Evolutionary conservation across 2,797 vertebrate genomes (phyloP).

Genomic region (Falco naumanni): DNA sequence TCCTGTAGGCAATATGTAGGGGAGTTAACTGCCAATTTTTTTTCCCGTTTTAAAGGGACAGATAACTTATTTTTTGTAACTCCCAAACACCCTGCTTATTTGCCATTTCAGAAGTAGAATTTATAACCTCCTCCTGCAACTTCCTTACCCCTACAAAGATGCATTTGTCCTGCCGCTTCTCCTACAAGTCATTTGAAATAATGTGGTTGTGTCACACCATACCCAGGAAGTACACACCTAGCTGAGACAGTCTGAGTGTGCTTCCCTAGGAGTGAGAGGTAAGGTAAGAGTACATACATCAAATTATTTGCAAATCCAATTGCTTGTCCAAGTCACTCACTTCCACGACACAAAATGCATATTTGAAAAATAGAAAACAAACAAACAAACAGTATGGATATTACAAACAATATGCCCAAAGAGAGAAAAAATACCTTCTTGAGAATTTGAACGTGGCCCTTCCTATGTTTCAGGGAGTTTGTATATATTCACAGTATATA

Average conservation of each 20-base stretch:
- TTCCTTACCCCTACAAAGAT: not conserved
- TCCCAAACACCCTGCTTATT: not conserved
- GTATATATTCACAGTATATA: not conserved
- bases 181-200: not conserved
- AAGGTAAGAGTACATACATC: not conserved
- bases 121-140: not conserved
- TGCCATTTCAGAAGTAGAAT: not conserved
- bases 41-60: not conserved
- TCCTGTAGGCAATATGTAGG: conserved; percentile 34
- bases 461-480: not conserved
- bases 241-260: not conserved
- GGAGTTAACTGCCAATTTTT: conserved; percentile 9
- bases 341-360: not conserved
- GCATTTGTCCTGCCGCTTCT: not conserved
- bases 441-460: not conserved
- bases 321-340: not conserved
- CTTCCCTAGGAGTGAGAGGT: not conserved
- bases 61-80: not conserved
- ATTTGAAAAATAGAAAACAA: not conserved
- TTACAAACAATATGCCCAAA: not conserved
- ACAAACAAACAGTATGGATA: not conserved
- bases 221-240: not conserved
- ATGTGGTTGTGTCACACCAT: not conserved
- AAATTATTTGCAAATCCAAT: not conserved
- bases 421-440: not conserved